Percentiles rank a stretch among this genome's conserved stretches.
phyloP scores from a whole-genome alignment of 2,888 invertebrate species.

The Orthosia gracilis region DNA sequence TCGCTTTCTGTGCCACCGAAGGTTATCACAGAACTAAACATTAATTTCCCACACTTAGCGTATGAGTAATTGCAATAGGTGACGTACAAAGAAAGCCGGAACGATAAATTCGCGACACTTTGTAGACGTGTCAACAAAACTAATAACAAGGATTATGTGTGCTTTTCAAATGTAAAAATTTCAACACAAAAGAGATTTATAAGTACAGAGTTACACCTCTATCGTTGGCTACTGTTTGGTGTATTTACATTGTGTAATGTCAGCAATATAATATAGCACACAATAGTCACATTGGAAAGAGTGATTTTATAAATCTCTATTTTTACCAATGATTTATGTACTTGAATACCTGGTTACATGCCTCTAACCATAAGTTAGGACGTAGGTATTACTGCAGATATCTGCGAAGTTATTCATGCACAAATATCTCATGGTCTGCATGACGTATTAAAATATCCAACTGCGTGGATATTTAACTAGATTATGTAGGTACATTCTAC shows the following conservation, averaged over 20 bases:
- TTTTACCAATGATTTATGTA: conserved; percentile 46
- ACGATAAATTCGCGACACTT: conserved; percentile 82
- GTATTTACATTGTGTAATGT: conserved; percentile 65
- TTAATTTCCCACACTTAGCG: conserved; percentile 88
- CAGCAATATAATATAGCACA: conserved; percentile 49
- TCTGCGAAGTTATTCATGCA: conserved; percentile 45
- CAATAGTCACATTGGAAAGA: conserved; percentile 52
- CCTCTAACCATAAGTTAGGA: background rate
- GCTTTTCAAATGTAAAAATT: conserved; percentile 63
- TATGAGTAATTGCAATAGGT: conserved; percentile 78
- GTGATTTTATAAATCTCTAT: conserved; percentile 39
- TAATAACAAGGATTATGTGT: conserved; percentile 81
- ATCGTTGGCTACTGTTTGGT: conserved; percentile 52
- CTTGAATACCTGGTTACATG: conserved; percentile 29
- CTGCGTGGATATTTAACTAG: conserved; percentile 42
- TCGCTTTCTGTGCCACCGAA: conserved; percentile 59
- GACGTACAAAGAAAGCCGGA: conserved; percentile 72
- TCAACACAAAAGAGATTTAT: conserved; percentile 64
- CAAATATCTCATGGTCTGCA: conserved; percentile 48
- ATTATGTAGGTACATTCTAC: conserved; percentile 18
- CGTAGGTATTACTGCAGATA: conserved; percentile 15
- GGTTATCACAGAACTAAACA: conserved; percentile 56
- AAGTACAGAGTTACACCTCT: conserved; percentile 55
- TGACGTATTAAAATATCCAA: conserved; percentile 27
- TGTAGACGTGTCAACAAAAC: conserved; percentile 84